Conservation (phyloP, 2,888 invertebrate genomes). For the Geophilus truncorum region DNA sequence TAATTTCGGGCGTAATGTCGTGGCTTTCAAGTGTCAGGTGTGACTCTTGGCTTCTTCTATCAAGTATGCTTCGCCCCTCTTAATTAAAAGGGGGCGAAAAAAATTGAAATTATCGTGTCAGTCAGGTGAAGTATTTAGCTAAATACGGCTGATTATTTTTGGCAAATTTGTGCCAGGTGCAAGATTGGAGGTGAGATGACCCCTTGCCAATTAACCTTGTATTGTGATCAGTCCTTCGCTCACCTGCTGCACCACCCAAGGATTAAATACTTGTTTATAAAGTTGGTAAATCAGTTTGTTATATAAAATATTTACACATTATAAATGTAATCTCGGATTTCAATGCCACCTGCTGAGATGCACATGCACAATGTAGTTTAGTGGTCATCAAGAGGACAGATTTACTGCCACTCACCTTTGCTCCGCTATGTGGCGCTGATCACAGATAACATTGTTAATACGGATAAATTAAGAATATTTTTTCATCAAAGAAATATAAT, state of each 20-base stretch:
- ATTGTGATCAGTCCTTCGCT: constrained; percentile 17
- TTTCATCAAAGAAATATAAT: not conserved
- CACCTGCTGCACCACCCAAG: constrained; percentile 18
- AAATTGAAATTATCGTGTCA: not conserved
- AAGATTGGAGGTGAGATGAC: not conserved
- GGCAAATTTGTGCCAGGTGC: constrained; percentile 17
- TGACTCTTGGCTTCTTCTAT: not conserved
- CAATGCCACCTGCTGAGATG: constrained; percentile 18
- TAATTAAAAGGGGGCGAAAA: not conserved
- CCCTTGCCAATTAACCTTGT: constrained; percentile 18
- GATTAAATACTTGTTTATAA: not conserved
- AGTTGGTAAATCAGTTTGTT: constrained; percentile 11
- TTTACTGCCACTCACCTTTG: not conserved
- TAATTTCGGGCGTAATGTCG: not conserved
- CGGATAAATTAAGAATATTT: not conserved
- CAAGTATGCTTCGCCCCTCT: not conserved
- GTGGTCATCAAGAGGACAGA: constrained; percentile 14
- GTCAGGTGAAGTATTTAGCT: not conserved
- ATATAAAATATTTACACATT: constrained; percentile 13
- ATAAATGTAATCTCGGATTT: not conserved
- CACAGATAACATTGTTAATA: constrained; percentile 14
- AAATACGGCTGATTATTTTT: constrained; percentile 15
- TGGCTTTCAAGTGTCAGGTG: not conserved
- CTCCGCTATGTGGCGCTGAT: not conserved
- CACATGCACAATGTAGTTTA: not conserved